Base-by-base conservation (phyloP, 2,113 vertebrate species). In the Ursus arctos region DNA sequence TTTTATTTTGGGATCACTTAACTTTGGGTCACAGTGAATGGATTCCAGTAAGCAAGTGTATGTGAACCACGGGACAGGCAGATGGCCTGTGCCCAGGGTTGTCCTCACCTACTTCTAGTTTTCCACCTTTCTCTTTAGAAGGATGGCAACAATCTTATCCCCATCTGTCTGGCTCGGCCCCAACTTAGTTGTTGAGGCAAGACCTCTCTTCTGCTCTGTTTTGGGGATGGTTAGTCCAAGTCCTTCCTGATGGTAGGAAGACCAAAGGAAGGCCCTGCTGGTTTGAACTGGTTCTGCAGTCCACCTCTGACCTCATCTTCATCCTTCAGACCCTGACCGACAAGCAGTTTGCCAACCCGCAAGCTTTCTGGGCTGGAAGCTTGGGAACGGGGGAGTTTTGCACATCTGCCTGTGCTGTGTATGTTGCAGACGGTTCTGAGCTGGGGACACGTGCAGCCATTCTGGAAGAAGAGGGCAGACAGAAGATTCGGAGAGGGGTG, bases 281-380 rank as follows among this genome's bases (percentile, higher is more conserved):
- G 2, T 84, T 0, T 72, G 72, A 96, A 80, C 16, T 47, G 61
- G 57, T 16, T 63, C 59, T 88, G 28, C 8, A 40, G 55, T 83
- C 26, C 72, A 47, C 67, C 65, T 86, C 31, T 86, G 65, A 89
- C 40, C 31, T 96, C 80, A 63, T 76, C 61, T 74, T 59, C 77
- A n/a, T 47, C 19, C 28, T 96, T 86, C 47, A 92, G 84, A 84
- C 31, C 28, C 81, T 84, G 91, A 97, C 11, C 81, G 91, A 97
- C 11, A 65, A 61, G 55, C 33, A 21, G 19, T 82, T 81, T 21
- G 72, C 36, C 79, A 88, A 9, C 61, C 87, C 55, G 10, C 4
- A 4, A 6, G 33, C 31, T 84, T 95, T 57, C 84, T 85, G 77
- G 71, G 22, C 40, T 65, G 80, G 49, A 77, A 40, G 61, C 33